phyloP scores from a whole-genome alignment of 2,888 invertebrate genomes.

The Chloroclystis v-ata region DNA sequence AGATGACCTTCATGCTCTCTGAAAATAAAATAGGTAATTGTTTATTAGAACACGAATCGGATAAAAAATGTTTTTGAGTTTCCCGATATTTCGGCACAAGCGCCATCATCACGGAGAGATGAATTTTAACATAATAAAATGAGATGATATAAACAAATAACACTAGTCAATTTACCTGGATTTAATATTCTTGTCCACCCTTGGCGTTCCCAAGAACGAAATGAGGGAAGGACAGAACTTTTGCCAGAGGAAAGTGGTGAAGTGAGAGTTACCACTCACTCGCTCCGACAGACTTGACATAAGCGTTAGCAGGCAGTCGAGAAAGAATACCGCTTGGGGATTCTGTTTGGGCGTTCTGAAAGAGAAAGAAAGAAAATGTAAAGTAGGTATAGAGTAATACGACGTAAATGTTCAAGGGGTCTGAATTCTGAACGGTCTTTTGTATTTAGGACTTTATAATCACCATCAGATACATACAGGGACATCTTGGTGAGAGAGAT shows the following conservation, averaged over 20 bases:
- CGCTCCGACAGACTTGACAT: slow-evolving; percentile 90
- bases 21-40: neutral
- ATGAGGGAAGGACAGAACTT: slow-evolving; percentile 94
- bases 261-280: slow-evolving; percentile 90
- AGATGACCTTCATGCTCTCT: slow-evolving; percentile 72
- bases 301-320: slow-evolving; percentile 91
- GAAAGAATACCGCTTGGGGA: slow-evolving; percentile 84
- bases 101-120: too few relatives aligned
- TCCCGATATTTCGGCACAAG: too few relatives aligned
- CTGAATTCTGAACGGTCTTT: too few relatives aligned
- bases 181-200: slow-evolving; percentile 87
- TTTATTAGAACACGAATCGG: neutral
- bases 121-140: too few relatives aligned
- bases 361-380: too few relatives aligned
- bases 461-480: too few relatives aligned
- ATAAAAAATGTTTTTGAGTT: too few relatives aligned
- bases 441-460: too few relatives aligned
- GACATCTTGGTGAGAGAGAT: too few relatives aligned
- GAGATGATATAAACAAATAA: too few relatives aligned
- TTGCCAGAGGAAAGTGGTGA: slow-evolving; percentile 94
- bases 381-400: neutral
- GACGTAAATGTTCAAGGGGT: too few relatives aligned
- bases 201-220: slow-evolving; percentile 91
- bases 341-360: slow-evolving; percentile 80
- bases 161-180: slow-evolving; percentile 76